A percentile compares a stretch with the other conserved stretches of the same genome.
These are phyloP conservation scores for Zaprionus ghesquierei DNA, from an alignment of 1,140 invertebrate genomes.

Conservation along the genomic window DNA sequence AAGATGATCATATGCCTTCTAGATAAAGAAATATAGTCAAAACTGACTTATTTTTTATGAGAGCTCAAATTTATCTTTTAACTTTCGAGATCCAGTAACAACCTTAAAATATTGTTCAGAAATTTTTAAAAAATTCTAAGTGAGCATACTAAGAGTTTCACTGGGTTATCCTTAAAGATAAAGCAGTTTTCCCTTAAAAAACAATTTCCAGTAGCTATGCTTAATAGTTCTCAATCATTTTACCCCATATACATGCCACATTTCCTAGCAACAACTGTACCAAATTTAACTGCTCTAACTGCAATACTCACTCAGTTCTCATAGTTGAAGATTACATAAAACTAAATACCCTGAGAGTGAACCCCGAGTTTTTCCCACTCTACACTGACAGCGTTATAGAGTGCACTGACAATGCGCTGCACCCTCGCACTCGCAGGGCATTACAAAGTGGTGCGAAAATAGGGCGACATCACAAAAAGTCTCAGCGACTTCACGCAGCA, in stretches of 20 bases:
- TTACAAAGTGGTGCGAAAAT: slow-evolving; percentile 46
- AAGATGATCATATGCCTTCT: no score
- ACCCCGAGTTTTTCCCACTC: not conserved
- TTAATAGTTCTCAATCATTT: not conserved
- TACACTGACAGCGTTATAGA: no score
- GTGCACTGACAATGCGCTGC: not conserved
- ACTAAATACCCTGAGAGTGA: not conserved
- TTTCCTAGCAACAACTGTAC: not conserved
- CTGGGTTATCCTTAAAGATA: no score
- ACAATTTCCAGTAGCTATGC: not conserved
- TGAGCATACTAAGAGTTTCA: not conserved
- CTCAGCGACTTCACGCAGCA: slow-evolving; percentile 42
- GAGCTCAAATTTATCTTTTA: no score
- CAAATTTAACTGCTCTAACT: not conserved
- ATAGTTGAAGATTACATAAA: not conserved
- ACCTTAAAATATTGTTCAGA: no score
- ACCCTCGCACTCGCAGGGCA: slow-evolving; percentile 12
- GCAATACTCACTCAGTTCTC: not conserved
- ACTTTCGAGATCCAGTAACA: no score
- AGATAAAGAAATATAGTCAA: no score
- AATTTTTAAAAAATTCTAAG: not conserved
- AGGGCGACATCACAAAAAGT: slow-evolving; percentile 56
- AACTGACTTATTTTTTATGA: no score
- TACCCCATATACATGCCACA: not conserved
- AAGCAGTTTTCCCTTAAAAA: not conserved